A percentile compares a stretch with the other conserved stretches of the same genome.
phyloP scores from a whole-genome alignment of 2,888 invertebrate genomes.

The Pemphredon lugubris region DNA sequence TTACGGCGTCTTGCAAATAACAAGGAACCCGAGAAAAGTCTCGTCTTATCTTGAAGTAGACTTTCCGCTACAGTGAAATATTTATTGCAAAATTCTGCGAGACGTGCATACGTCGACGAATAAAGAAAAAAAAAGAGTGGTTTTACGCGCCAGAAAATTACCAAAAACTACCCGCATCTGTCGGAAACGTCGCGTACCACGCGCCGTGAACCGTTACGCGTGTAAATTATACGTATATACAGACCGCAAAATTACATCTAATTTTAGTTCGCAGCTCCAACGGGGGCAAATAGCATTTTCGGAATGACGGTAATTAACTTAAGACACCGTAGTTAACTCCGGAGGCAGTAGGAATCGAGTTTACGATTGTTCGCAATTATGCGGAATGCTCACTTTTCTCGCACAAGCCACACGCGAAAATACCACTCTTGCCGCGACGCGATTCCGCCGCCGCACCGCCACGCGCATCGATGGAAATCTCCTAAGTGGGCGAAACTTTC shows the following conservation, averaged over 20 bases:
- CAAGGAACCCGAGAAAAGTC: too few species aligned
- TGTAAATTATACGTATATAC: neutral
- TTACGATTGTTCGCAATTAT: constrained; percentile 21
- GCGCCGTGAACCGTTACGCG: neutral
- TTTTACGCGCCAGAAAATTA: too few species aligned
- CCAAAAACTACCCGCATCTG: too few species aligned
- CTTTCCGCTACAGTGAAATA: constrained; percentile 25
- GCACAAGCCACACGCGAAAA: constrained; percentile 1
- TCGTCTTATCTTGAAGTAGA: constrained; percentile 14
- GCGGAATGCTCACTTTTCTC: neutral
- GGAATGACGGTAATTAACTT: constrained; percentile 36
- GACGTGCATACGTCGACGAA: too few species aligned
- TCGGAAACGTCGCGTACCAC: neutral
- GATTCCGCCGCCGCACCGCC: too few species aligned
- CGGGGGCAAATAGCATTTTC: constrained; percentile 23
- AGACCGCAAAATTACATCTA: constrained; percentile 14
- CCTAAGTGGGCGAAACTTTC: constrained; percentile 4
- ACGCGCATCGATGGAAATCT: constrained; percentile 5
- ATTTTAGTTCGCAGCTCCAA: too few species aligned
- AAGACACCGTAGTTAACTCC: constrained; percentile 22
- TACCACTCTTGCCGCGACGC: too few species aligned
- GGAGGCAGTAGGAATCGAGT: constrained; percentile 1
- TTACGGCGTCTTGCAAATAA: constrained; percentile 33
- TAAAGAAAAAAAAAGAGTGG: too few species aligned
- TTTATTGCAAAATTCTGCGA: constrained; percentile 23